Conservation (phyloP, 1,140 invertebrate genomes). For the Coptotermes formosanus region DNA sequence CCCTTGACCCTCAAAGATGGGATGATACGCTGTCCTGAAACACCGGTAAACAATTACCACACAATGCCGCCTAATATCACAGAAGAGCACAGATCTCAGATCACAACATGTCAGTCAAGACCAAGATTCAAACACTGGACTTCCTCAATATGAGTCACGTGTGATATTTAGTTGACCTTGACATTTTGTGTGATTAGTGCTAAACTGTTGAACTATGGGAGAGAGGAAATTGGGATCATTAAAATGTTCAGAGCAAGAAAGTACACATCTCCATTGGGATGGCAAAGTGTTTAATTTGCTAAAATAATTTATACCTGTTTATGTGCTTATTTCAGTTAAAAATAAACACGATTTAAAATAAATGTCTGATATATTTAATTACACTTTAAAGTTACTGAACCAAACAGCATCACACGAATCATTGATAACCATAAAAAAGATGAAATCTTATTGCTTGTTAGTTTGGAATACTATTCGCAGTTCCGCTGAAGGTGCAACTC, state of each 20-base stretch:
- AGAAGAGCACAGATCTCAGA: too few relatives aligned
- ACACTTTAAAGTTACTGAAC: neutral
- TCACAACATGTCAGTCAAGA: too few relatives aligned
- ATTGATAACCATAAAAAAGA: constrained; percentile 13
- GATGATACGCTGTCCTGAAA: too few relatives aligned
- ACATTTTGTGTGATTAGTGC: too few relatives aligned
- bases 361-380: constrained; percentile 3
- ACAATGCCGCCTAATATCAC: too few relatives aligned
- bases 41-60: too few relatives aligned
- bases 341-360: constrained; percentile 3
- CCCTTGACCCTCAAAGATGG: too few relatives aligned
- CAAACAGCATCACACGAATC: neutral
- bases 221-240: too few relatives aligned
- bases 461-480: constrained; percentile 5
- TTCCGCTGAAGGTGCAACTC: neutral
- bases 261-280: neutral
- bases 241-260: neutral
- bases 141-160: too few relatives aligned
- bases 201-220: too few relatives aligned
- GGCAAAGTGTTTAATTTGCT: constrained; percentile 16
- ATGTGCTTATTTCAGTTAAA: neutral
- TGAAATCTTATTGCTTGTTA: constrained; percentile 20
- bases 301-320: constrained; percentile 17
- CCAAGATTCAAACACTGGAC: too few relatives aligned
- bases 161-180: too few relatives aligned